Evolutionary conservation across 2,888 invertebrate genomes (phyloP), one percentile per base, ranked within the genome.

Genomic region (Macrosoma leucophasiata): DNA sequence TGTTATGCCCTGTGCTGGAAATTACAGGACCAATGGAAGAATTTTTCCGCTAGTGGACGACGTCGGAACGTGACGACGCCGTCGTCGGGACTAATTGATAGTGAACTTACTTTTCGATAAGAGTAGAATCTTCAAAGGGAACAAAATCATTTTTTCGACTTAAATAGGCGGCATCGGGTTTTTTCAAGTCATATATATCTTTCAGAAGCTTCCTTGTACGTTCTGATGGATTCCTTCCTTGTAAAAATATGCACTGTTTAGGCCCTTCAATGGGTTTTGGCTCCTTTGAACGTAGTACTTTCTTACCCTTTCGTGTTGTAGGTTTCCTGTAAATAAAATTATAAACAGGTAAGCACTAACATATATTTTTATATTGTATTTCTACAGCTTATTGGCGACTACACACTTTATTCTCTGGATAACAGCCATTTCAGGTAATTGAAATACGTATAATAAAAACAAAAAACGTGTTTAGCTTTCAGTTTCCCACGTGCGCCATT

Each of bases 81-180:
- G n/a, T n/a, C n/a, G n/a, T n/a, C 4, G 8, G 18, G 8, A 18
- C 15, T 17, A 10, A 20, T 9, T n/a, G n/a, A n/a, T n/a, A n/a
- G 13, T 27, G 13, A 1, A 68, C 85, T 74, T 73, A 89, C 88
- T 87, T 87, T 74, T 95, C 94, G 44, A 98, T 81, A 3, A 93
- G 90, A 1, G 92, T 89, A 0, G 90, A 85, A 79, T 98, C 93
- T 79, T 98, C 98, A 75, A 99, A 98, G 0, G 98, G 95, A 10
- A 94, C 88, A 41, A 96, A 89, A 46, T 95, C 94, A 84, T 98
- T 95, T 65, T 94, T 96, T 39, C 92, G 88, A 12, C 85, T 87
- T 20, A 95, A 73, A 49, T 91, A 89, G 4, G 89, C 88, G 0
- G 91, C 91, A 56, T 95, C 88, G 4, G 96, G 96, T 59, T 96